Evolutionary conservation across 2,888 invertebrate species (phyloP), one percentile per base, ranked within the genome.

Genomic region (Augochlorella aurata): DNA sequence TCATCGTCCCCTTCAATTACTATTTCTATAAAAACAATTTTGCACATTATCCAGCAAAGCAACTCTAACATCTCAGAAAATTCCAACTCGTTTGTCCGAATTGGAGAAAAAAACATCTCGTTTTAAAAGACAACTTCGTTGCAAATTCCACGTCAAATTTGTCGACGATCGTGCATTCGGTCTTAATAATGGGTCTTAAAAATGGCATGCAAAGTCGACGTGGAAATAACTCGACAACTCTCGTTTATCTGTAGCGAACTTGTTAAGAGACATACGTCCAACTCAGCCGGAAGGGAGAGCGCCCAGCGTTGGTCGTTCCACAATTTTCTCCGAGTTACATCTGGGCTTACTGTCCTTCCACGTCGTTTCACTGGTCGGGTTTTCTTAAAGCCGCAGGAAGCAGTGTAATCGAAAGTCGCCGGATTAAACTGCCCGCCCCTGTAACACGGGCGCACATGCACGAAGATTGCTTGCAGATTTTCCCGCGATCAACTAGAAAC

Each of bases 401-500:
- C 52, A 38, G 52, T 58, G 73, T 67, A 75, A 80, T 70, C 69
- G 76, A 70, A 77, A 82, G 66, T 80, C 76, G 45, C 14, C n/a
- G 49, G 73, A 73, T 65, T 77, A 63, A 61, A 54, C 16, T 47
- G 12, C 47, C 49, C 29, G 38, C 14, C 44, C 50, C 14, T 7
- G 63, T n/a, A 24, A 29, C 69, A 44, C 54, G n/a, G 16, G 12
- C 63, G 54, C 72, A 50, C 63, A 21, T 54, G 73, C 16, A 63
- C 44, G 29, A 66, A 78, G 66, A 67, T 76, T 79, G 73, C 79
- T 79, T 49, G 75, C 71, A 76, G 74, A 84, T 78, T 79, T 82
- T 45, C 52, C 63, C 29, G 24, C 66, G 49, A 65, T 18, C 18
- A 71, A 54, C 61, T 44, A 52, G 54, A 54, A 82, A 82, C 79